Evolutionary conservation across 2,113 vertebrate species (phyloP), one percentile per base, ranked within the genome.

Genomic region (Psilopsiagon aymara): DNA sequence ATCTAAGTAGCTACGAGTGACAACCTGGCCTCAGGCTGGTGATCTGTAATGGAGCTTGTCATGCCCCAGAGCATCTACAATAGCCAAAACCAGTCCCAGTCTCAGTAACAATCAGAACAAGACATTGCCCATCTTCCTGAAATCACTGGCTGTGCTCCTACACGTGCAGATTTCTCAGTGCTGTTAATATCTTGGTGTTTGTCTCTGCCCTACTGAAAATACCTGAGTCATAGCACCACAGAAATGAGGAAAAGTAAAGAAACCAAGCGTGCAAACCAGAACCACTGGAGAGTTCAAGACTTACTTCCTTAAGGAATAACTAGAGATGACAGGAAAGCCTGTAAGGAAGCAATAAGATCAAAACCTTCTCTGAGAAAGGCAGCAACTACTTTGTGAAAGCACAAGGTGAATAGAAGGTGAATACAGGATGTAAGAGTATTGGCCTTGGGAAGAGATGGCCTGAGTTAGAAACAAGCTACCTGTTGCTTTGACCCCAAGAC

Each of bases 291-390:
- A n/a, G 29, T 69, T 94, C 88, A 90, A 90, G 31, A 94, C 84
- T 87, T 95, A 94, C 82, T 93, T 90, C 95, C 78, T 89, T 57
- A 83, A 27, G 52, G 35, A 87, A 83, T 89, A 96, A 52, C 62
- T 91, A 94, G 44, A 86, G 79, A 84, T 68, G 69, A 63, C 52
- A 47, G 62, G 44, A 74, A 93, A 43, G 35, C 90, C 92, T 95
- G 77, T 46, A 82, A 93, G 33, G 49, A 92, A 91, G 66, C n/a
- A 92, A 73, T 49, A 51, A 73, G 10, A 53, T 93, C 81, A 93
- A 93, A 88, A 19, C 13, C 28, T 28, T 13, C 25, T 7, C 25
- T 2, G 3, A 60, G 13, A 75, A 86, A 66, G 39, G 33, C 55
- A 86, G 27, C 37, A 74, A 18, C 31, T 63, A 4, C 43, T 88